Base-by-base conservation (phyloP, 2,113 vertebrate species). In the Uropsilus gracilis region DNA sequence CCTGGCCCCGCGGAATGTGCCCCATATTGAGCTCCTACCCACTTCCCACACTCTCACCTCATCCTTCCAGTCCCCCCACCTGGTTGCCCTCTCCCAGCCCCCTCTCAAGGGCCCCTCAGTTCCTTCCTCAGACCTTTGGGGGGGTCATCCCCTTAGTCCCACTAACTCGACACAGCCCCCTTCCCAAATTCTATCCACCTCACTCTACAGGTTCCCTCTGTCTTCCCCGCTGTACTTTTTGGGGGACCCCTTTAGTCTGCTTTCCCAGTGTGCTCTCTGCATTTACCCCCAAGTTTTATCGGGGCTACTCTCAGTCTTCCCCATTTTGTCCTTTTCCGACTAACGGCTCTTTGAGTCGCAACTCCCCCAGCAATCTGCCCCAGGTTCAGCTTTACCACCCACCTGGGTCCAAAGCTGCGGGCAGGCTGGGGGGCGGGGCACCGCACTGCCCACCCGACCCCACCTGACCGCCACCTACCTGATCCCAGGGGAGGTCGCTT, bases 401-500 rank as follows among this genome's bases (percentile, higher is more conserved):
- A 12, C 32, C 28, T 34, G 42, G 18, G 11, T 6, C 61, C n/a
- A 0, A 26, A 4, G 53, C 28, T 44, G 9, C 24, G 17, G 30
- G 75, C 63, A 0, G 39, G 5, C 30, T 6, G 18, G 39, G 71
- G 50, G 82, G 66, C 69, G 68, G 86, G 86, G 63, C 72, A 18
- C 78, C 66, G 32, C 64, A 14, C 78, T 20, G 83, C 69, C 32
- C 16, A 13, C 24, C 53, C 48, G 28, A 59, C 75, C 42, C 72
- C 68, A 32, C 46, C 84, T n/a, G 39, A 20, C 53, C 1, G 12
- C 71, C n/a, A 13, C 96, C 86, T 97, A 97, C 97, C 97, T 97
- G 96, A 84, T 94, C 61, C 46, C 93, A 1, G 72, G 71, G 50
- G 75, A 86, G 69, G 55, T 68, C 18, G 61, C 46, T 71, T 75